Evolutionary conservation across 2,888 invertebrate species (phyloP), one percentile per base, ranked within the genome.

Genomic region (Anagyrus pseudococci): DNA sequence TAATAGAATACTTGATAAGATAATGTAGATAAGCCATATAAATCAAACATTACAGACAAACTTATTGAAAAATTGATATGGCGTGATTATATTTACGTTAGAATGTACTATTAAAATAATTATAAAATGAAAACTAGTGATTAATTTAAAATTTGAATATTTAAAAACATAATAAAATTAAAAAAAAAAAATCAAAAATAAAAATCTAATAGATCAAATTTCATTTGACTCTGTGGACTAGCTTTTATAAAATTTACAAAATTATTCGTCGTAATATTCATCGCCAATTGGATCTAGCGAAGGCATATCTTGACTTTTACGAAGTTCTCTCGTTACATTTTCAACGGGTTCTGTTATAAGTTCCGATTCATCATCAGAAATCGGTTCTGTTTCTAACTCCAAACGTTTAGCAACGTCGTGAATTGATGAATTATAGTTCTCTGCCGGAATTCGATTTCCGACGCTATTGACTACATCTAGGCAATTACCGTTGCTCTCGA

Each of bases 271-370:
- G n/a, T 58, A 46, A 20, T 17, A 46, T 46, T 22, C 4, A 20
- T 67, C 65, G 23, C 52, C 50, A 22, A 72, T 66, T 1, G 72
- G 65, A 50, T 76, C 71, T 6, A 72, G 67, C 37, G 71, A 66
- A 19, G 70, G 72, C 74, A 71, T 71, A 22, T 74, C 72, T 0
- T 68, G 71, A 54, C 69, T 73, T 17, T 68, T 75, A 1, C 67
- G 66, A 60, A 73, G 69, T 46, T 77, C 73, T 3, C 67, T 72
- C n/a, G 74, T 69, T 52, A 73, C 71, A 54, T 74, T 71, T 47
- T 71, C 74, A 6, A 75, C 26, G 0, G 72, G 73, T 41, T 75
- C 72, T 3, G 66, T 33, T 7, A 47, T 13, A 43, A 61, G 17
- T 22, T 19, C 48, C 13, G 54, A 57, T 15, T 52, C 59, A 1